Conservation (phyloP, 1,140 invertebrate species). For the Chironomus striatipennis region DNA sequence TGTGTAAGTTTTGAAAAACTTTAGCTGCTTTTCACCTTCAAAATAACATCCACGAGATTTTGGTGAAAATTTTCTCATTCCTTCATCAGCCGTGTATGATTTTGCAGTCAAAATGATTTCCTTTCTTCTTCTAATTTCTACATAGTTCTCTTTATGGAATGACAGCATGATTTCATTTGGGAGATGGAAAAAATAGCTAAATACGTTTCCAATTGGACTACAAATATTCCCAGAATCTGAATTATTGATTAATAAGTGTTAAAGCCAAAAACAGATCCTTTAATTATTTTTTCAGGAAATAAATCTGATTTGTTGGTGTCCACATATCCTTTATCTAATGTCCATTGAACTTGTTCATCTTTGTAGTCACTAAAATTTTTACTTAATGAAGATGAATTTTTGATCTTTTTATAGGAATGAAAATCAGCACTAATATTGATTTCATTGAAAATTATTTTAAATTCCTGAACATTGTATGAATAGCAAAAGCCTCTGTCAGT, state of each 20-base stretch:
- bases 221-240: neutral
- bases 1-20: slow-evolving; percentile 39
- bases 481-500: neutral
- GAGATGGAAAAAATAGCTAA: neutral
- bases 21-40: slow-evolving; percentile 36
- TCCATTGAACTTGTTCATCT: neutral
- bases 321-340: too few relatives aligned
- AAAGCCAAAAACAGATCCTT: too few relatives aligned
- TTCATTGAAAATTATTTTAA: neutral
- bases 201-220: neutral
- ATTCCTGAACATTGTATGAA: neutral
- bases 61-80: neutral
- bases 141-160: neutral
- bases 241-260: too few relatives aligned
- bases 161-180: neutral
- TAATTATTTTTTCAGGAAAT: too few relatives aligned
- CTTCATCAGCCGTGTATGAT: neutral
- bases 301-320: too few relatives aligned
- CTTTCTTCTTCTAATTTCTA: neutral
- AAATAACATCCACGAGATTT: slow-evolving; percentile 44
- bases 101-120: neutral
- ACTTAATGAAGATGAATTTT: neutral
- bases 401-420: neutral
- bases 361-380: neutral
- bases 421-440: neutral